Conservation (phyloP, 1,140 invertebrate genomes). For the Micrasema longulum region DNA sequence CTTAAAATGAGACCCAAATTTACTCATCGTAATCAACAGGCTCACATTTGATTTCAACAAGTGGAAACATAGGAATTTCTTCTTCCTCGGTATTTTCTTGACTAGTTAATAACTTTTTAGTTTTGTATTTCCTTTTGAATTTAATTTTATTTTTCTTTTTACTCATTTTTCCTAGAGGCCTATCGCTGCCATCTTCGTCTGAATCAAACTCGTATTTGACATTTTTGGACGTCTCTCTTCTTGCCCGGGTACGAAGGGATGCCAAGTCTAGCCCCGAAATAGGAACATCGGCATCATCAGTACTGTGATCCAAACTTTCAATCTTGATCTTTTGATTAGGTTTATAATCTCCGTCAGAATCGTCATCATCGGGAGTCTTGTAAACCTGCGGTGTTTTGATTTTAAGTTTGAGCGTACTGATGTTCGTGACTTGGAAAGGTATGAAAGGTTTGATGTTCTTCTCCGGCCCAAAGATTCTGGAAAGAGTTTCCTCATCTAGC, state of each 20-base stretch:
- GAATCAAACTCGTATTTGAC: slow-evolving; percentile 40
- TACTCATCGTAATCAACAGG: slow-evolving; percentile 36
- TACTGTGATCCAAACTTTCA: slow-evolving; percentile 26
- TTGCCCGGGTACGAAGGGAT: slow-evolving; percentile 19
- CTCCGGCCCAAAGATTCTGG: slow-evolving; percentile 60
- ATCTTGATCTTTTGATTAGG: slow-evolving; percentile 37
- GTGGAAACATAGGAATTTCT: slow-evolving; percentile 36
- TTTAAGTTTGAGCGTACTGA: slow-evolving; percentile 12
- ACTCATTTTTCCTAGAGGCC: slow-evolving; percentile 13
- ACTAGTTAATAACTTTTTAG: background rate
- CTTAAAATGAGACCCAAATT: too few relatives aligned
- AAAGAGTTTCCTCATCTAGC: slow-evolving; percentile 61
- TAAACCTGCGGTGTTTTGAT: slow-evolving; percentile 7
- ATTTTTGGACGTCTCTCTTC: slow-evolving; percentile 37
- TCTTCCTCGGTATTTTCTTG: slow-evolving; percentile 4
- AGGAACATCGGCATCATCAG: slow-evolving; percentile 29
- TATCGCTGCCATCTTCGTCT: slow-evolving; percentile 27
- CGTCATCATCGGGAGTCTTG: slow-evolving; percentile 18
- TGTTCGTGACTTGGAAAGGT: slow-evolving; percentile 21
- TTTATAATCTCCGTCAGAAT: slow-evolving; percentile 39
- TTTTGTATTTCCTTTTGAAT: slow-evolving; percentile 40
- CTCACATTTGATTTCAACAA: slow-evolving; percentile 43
- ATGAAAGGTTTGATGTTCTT: slow-evolving; percentile 38
- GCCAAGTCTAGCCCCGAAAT: slow-evolving; percentile 40
- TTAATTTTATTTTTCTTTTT: slow-evolving; percentile 43